Evolutionary conservation across 1,140 invertebrate species (phyloP).

Genomic region (Aphis gossypii): DNA sequence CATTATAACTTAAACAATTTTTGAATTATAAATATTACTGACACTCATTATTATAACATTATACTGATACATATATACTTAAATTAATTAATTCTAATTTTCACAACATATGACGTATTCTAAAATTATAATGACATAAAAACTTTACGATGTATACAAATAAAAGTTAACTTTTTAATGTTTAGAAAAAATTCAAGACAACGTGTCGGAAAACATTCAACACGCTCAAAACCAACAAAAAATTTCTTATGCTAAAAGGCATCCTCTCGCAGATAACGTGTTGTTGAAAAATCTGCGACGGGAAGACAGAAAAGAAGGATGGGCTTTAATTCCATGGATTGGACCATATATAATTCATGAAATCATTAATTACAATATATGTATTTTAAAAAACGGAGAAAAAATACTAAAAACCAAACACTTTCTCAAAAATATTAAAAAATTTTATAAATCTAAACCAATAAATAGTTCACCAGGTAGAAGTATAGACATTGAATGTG

Average conservation of each 20-base stretch:
- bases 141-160: neutral
- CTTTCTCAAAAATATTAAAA: neutral
- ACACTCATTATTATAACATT: too few species aligned
- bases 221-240: neutral
- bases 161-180: neutral
- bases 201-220: neutral
- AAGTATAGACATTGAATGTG: neutral
- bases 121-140: too few species aligned
- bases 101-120: neutral
- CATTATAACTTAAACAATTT: too few species aligned
- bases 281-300: neutral
- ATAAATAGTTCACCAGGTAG: neutral
- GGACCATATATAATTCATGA: neutral
- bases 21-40: too few species aligned
- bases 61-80: neutral
- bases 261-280: neutral
- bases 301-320: neutral
- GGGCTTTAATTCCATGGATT: neutral
- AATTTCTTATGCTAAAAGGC: neutral
- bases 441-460: neutral
- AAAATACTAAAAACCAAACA: neutral
- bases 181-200: neutral
- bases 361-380: neutral
- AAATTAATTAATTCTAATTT: neutral
- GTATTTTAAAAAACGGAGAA: neutral